These are phyloP conservation scores for Tylochromis polylepis DNA, from an alignment of 2,113 vertebrate genomes.

Conservation along the genomic window DNA sequence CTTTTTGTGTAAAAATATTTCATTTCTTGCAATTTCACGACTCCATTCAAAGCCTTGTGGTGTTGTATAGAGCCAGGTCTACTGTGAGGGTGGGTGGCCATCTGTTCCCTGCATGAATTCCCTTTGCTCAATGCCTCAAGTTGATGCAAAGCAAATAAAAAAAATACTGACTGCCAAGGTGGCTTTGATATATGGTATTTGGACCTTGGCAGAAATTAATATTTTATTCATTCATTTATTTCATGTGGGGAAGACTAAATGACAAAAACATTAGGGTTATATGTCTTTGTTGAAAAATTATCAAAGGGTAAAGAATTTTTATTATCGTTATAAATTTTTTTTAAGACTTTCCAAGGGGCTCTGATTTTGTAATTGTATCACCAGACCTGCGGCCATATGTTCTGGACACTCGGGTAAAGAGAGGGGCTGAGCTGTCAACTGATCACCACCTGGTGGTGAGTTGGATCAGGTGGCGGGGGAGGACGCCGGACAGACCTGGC, in stretches of 20 bases:
- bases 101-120: slow-evolving; percentile 18
- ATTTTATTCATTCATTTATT: not conserved
- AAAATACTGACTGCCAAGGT: not conserved
- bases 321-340: not conserved
- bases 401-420: no score
- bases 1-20: not conserved
- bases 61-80: not conserved
- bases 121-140: not conserved
- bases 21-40: not conserved
- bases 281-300: not conserved
- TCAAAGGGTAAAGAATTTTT: not conserved
- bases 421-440: no score
- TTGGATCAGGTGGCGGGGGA: no score
- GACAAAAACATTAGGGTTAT: not conserved
- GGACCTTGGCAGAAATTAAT: not conserved
- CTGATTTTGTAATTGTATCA: no score
- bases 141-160: not conserved
- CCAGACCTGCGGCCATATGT: no score
- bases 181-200: not conserved
- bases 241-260: not conserved
- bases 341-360: no score
- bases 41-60: not conserved
- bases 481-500: no score
- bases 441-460: no score
- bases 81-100: not conserved